phyloP scores from a whole-genome alignment of 2,888 invertebrate species.

The Perizoma flavofasciatum region DNA sequence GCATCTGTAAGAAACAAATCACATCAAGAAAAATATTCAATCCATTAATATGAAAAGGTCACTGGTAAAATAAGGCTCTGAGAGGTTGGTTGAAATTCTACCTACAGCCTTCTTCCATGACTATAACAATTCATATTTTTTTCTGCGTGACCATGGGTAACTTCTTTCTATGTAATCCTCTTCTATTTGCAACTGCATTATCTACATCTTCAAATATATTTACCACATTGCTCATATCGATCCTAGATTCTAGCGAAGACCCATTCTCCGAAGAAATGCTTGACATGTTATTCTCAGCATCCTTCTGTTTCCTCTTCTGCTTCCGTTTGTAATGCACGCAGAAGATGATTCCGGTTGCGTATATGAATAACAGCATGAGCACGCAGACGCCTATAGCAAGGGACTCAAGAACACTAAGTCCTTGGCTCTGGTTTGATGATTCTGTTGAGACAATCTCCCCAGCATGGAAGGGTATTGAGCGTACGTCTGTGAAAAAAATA shows the following conservation, averaged over 20 bases:
- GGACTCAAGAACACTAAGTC: slow-evolving; percentile 90
- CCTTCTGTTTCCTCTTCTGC: slow-evolving; percentile 82
- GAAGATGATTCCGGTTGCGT: slow-evolving; percentile 92
- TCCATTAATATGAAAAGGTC: not conserved
- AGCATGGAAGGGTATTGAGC: slow-evolving; percentile 90
- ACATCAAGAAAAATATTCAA: not conserved
- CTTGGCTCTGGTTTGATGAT: slow-evolving; percentile 78
- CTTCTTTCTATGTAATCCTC: too few species aligned
- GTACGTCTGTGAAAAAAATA: slow-evolving; percentile 84
- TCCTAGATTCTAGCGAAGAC: slow-evolving; percentile 66
- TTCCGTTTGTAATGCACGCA: slow-evolving; percentile 89
- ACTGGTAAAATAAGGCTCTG: too few species aligned
- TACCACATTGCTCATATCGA: slow-evolving; percentile 78
- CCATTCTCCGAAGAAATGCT: slow-evolving; percentile 65
- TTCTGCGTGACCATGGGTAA: too few species aligned
- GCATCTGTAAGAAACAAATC: slow-evolving; percentile 54
- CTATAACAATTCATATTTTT: too few species aligned
- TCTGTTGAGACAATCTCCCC: slow-evolving; percentile 82
- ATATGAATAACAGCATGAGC: slow-evolving; percentile 90
- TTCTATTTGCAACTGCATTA: too few species aligned
- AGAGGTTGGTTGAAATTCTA: too few species aligned
- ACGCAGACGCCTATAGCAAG: slow-evolving; percentile 92
- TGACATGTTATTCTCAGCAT: slow-evolving; percentile 66
- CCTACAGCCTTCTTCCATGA: too few species aligned
- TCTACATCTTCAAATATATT: slow-evolving; percentile 7